Evolutionary conservation across 2,888 invertebrate genomes (phyloP), one percentile per base, ranked within the genome.

Genomic region (Eulithis prunata): DNA sequence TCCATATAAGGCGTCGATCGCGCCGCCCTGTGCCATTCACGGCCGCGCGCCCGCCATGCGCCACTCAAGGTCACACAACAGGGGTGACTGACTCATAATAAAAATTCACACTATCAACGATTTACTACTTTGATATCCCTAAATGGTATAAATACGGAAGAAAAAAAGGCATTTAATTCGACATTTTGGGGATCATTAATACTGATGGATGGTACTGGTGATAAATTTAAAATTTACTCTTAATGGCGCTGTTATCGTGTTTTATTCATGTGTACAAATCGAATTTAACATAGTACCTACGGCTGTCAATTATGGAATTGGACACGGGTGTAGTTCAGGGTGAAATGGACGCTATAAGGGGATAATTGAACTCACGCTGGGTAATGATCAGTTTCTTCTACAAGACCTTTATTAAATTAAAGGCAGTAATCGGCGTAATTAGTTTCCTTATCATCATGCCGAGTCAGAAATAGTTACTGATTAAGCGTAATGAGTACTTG

Each of bases 21-120:
- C 79, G 83, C 78, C 84, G 79, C 80, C 78, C 80, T 77, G 76
- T 66, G 78, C 73, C 81, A 73, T 47, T 75, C 80, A 82, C 79
- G 85, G 87, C 73, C 83, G 71, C 58, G 64, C 70, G 51, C 64
- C 71, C 78, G 74, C 70, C 78, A 21, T 58, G 71, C 78, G 74
- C 70, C 78, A 21, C 61, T 61, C 64, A 66, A 68, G 70, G 71
- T 41, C 63, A 14, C 53, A 14, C 38, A 7, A 12, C 61, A 62
- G 84, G 85, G 89, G 89, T 89, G 82, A 89, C 81, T 88, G 89
- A 89, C 89, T 88, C 84, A 83, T 78, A 74, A 67, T 79, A 80
- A 83, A 86, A 85, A 84, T 83, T 85, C 82, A 83, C 85, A 83
- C 87, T 84, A 82, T 80, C 79, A 65, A 80, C 71, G 83, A 88